Base-by-base conservation (phyloP, 2,888 invertebrate species). In the Dorcus hopei region DNA sequence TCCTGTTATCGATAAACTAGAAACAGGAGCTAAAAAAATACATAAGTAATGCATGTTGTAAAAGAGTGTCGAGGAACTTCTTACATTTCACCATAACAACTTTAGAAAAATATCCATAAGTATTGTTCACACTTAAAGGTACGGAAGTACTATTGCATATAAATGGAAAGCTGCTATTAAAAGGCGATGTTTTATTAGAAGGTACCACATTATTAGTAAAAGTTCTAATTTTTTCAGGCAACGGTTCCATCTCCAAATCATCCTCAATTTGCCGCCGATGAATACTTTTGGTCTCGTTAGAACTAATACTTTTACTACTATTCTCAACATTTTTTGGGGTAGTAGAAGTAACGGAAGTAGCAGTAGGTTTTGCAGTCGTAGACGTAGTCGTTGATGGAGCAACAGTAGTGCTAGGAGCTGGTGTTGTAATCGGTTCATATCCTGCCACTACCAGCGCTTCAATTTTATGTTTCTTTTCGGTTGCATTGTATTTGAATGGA, bases 361-460 rank as follows among this genome's bases (percentile, higher is more conserved):
- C 63, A 26, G 67, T 49, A 38, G 61, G 62, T 11, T 63, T 61
- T 62, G 62, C 63, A 16, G 68, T 59, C 38, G 65, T 58, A 41
- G 66, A 65, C 39, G 63, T 68, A 9, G 68, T 66, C 11, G 73
- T 71, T 9, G 71, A 68, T 5, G 75, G 70, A 11, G 76, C 74
- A 2, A 74, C 71, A 8, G 75, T 72, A 6, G 75, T 71, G 3
- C 79, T 69, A 38, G 74, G 74, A 9, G 77, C 65, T 26, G 77
- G 77, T n/a, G 78, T 72, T 6, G 77, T 76, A 9, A 85, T 73
- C 8, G 86, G 85, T 56, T 87, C 83, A 73, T 86, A 87, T 45
- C 89, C 87, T 3, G 86, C 90, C 49, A 90, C 82, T 38, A 92
- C 83, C 61, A 92, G 76, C 1, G 87, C 89, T 74, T 90, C 89